Evolutionary conservation across 64 coral and sea anemone species (phyloP).

Genomic region (Actinia tenebrosa): DNA sequence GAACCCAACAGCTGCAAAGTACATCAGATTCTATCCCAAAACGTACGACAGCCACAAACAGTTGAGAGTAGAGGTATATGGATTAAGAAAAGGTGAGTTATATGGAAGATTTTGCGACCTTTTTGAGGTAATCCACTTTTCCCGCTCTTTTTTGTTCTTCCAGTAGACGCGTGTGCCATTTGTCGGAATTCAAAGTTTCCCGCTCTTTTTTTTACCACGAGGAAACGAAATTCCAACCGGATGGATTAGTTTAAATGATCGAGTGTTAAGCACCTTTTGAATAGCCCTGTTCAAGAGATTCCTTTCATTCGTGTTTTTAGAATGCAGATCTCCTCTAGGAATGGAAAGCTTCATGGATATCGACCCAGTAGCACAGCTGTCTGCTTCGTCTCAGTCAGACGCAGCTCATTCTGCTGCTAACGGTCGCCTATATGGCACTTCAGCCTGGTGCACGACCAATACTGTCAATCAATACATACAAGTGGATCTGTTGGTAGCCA

Average conservation of each 20-base stretch:
- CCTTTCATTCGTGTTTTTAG: not conserved
- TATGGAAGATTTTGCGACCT: too few relatives aligned
- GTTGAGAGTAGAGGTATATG: constrained; percentile 44
- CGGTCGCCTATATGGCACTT: not conserved
- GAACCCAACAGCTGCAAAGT: not conserved
- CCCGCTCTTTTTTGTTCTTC: too few relatives aligned
- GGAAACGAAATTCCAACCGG: too few relatives aligned
- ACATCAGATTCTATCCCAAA: constrained; percentile 20
- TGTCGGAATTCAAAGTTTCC: too few relatives aligned
- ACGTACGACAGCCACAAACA: not conserved
- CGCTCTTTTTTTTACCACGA: too few relatives aligned
- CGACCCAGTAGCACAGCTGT: not conserved
- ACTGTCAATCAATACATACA: constrained; percentile 2
- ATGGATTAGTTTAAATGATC: too few relatives aligned
- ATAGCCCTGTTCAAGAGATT: too few relatives aligned
- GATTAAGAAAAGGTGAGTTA: constrained; percentile 2
- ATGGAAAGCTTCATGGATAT: not conserved
- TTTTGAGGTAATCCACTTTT: too few relatives aligned
- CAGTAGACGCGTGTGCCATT: too few relatives aligned
- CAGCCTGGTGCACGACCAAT: not conserved
- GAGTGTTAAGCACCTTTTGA: too few relatives aligned
- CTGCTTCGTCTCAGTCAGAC: not conserved
- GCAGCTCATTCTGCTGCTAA: not conserved
- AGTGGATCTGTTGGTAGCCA: not conserved
- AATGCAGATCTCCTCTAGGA: not conserved